Evolutionary conservation across 1,140 invertebrate species (phyloP).

Genomic region (Idris sp.): DNA sequence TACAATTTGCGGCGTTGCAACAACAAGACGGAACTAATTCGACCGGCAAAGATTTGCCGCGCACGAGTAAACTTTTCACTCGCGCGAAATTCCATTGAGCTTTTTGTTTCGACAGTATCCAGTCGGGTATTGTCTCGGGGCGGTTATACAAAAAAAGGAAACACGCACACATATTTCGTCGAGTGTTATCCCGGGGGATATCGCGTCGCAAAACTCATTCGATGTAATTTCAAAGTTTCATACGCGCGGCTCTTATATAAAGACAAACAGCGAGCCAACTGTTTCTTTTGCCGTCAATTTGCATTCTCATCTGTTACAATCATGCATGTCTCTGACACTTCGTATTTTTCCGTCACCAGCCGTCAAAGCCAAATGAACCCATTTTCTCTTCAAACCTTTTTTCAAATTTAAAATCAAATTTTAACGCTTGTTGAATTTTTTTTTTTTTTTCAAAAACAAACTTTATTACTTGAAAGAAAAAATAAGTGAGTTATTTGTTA

Average conservation of each 20-base stretch:
- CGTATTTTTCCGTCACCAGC: slow-evolving; percentile 17
- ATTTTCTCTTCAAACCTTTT: slow-evolving; percentile 1
- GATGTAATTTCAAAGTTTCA: slow-evolving; percentile 52
- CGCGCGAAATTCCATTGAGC: slow-evolving; percentile 30
- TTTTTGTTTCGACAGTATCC: slow-evolving; percentile 43
- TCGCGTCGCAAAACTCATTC: slow-evolving; percentile 50
- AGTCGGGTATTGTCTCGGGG: slow-evolving; percentile 42
- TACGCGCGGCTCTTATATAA: slow-evolving; percentile 30
- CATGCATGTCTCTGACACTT: slow-evolving; percentile 18
- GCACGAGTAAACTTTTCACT: slow-evolving; percentile 45
- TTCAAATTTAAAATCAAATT: no score
- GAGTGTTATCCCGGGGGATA: slow-evolving; percentile 33
- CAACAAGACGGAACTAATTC: slow-evolving; percentile 46
- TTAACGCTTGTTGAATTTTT: neutral
- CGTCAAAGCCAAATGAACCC: slow-evolving; percentile 16
- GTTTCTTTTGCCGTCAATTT: slow-evolving; percentile 42
- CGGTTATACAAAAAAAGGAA: slow-evolving; percentile 43
- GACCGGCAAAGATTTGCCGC: slow-evolving; percentile 37
- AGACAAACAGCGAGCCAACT: slow-evolving; percentile 39
- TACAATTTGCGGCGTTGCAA: no score
- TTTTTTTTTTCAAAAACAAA: neutral
- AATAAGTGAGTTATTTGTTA: no score
- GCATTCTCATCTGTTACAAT: slow-evolving; percentile 42
- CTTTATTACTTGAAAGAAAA: no score
- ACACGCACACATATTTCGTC: slow-evolving; percentile 32